Percentiles rank a stretch among this genome's conserved stretches.
phyloP scores from a whole-genome alignment of 2,113 vertebrate genomes.

The Myotis lucifugus region DNA sequence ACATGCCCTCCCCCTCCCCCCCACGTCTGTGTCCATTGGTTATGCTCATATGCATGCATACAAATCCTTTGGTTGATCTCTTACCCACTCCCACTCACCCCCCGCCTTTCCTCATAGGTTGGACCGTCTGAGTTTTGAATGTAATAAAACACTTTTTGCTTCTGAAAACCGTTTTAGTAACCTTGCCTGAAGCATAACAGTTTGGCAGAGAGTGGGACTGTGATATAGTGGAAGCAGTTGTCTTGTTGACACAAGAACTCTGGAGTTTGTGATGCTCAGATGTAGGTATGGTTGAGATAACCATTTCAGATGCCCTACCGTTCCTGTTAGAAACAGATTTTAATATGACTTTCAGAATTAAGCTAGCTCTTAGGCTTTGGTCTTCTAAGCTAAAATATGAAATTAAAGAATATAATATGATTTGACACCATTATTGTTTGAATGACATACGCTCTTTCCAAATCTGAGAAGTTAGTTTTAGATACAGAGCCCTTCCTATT shows the following conservation, averaged over 20 bases:
- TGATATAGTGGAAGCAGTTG: slow-evolving; percentile 59
- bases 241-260: slow-evolving; percentile 59
- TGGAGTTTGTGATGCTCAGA: slow-evolving; percentile 26
- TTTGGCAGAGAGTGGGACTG: slow-evolving; percentile 52
- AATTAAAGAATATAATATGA: slow-evolving; percentile 52
- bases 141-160: slow-evolving; percentile 51
- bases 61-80: no score
- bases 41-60: no score
- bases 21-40: no score
- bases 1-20: no score
- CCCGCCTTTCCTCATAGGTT: no score
- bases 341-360: slow-evolving; percentile 27
- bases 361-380: background rate
- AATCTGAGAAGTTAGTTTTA: slow-evolving; percentile 57
- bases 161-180: slow-evolving; percentile 61
- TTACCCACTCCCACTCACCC: no score
- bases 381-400: slow-evolving; percentile 17
- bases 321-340: slow-evolving; percentile 19
- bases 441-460: slow-evolving; percentile 26
- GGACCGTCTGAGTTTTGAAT: background rate
- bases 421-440: background rate
- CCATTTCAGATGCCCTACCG: background rate
- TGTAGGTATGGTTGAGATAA: background rate
- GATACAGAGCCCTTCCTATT: background rate
- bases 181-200: slow-evolving; percentile 23